phyloP scores from a whole-genome alignment of 35 echinoderm and acorn worm genomes.

The Strongylocentrotus purpuratus region DNA sequence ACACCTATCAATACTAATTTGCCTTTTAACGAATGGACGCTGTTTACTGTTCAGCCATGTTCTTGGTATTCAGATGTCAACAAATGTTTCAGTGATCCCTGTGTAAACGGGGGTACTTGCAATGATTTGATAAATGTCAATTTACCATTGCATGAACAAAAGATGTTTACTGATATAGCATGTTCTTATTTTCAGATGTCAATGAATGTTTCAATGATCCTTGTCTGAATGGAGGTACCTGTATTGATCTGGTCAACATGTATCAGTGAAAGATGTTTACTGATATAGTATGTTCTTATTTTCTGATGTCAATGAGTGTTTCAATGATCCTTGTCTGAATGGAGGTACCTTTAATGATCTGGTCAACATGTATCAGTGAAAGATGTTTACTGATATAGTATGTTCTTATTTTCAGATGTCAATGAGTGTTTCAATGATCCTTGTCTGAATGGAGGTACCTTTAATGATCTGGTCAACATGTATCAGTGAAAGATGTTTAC shows the following conservation, averaged over 20 bases:
- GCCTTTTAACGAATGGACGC: not conserved
- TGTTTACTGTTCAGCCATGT: too few relatives aligned
- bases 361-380: not conserved
- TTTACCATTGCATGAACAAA: too few relatives aligned
- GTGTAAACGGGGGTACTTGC: too few relatives aligned
- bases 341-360: not conserved
- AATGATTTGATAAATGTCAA: too few relatives aligned
- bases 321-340: slow-evolving; percentile 12
- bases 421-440: too few relatives aligned
- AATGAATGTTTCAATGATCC: slow-evolving; percentile 19
- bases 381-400: too few relatives aligned
- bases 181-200: slow-evolving; percentile 2
- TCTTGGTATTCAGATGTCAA: too few relatives aligned
- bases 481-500: not conserved
- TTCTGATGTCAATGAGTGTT: not conserved
- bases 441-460: too few relatives aligned
- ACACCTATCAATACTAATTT: not conserved
- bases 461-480: too few relatives aligned
- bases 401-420: too few relatives aligned
- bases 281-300: not conserved
- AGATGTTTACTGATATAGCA: too few relatives aligned
- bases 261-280: not conserved
- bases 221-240: not conserved
- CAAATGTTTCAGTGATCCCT: too few relatives aligned
- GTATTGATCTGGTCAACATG: not conserved